These are phyloP conservation scores for Rhyzopertha dominica DNA, from an alignment of 1,140 invertebrate genomes.

Conservation along the genomic window DNA sequence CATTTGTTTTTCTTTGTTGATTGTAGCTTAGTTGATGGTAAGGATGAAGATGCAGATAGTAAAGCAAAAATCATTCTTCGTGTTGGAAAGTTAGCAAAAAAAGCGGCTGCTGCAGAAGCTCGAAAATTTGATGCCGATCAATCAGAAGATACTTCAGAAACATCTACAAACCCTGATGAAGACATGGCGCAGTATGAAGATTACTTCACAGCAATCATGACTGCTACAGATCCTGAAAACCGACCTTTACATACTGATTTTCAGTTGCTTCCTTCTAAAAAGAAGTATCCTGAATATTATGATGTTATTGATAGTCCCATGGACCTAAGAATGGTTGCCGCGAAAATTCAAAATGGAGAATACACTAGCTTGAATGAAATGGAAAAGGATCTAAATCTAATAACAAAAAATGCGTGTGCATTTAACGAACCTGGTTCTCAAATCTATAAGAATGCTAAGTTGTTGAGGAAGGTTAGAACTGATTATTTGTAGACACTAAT, in stretches of 20 bases:
- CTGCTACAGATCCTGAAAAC: conserved; percentile 70
- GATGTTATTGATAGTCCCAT: conserved; percentile 93
- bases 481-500: background rate
- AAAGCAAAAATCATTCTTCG: conserved; percentile 55
- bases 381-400: conserved; percentile 84
- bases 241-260: conserved; percentile 77
- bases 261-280: conserved; percentile 84
- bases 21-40: conserved; percentile 45
- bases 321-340: conserved; percentile 89
- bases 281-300: conserved; percentile 95
- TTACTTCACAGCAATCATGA: conserved; percentile 76
- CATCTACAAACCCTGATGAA: conserved; percentile 66
- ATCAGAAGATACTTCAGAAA: conserved; percentile 63
- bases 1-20: background rate
- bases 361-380: conserved; percentile 74
- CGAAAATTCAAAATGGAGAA: conserved; percentile 80
- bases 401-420: conserved; percentile 92
- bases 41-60: conserved; percentile 48
- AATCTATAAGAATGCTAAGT: conserved; percentile 94
- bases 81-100: conserved; percentile 38
- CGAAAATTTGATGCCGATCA: conserved; percentile 48
- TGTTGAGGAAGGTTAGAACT: conserved; percentile 70
- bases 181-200: conserved; percentile 70
- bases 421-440: conserved; percentile 96
- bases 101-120: conserved; percentile 40